Conservation (phyloP, 1,140 invertebrate genomes). For the Macrocentrus cingulum region DNA sequence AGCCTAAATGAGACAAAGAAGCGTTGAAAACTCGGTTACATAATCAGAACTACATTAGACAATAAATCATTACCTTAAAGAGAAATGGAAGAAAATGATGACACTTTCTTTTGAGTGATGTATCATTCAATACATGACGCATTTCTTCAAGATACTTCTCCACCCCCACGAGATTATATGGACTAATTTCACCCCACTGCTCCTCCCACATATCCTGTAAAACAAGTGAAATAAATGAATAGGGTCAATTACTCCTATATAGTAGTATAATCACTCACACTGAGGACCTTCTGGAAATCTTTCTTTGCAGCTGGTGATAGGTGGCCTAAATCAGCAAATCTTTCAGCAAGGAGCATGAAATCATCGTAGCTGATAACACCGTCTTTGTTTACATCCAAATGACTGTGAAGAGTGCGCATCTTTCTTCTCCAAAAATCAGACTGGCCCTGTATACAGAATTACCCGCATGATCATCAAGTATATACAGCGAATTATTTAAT, state of each 20-base stretch:
- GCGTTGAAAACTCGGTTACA: no score
- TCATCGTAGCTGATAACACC: conserved; percentile 82
- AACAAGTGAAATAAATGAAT: conserved; percentile 17
- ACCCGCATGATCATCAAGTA: no score
- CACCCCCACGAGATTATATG: conserved; percentile 77
- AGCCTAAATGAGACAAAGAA: conserved; percentile 61
- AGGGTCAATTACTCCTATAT: background rate
- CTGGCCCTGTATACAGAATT: conserved; percentile 67
- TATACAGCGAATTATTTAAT: no score
- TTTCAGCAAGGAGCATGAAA: conserved; percentile 70
- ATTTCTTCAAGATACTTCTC: conserved; percentile 80
- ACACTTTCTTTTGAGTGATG: conserved; percentile 69
- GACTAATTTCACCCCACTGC: conserved; percentile 78
- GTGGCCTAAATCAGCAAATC: conserved; percentile 74
- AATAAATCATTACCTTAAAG: conserved; percentile 68
- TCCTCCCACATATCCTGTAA: conserved; percentile 76
- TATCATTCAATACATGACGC: conserved; percentile 77
- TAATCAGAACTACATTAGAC: background rate
- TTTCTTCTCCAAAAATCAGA: conserved; percentile 87
- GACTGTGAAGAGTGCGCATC: conserved; percentile 80
- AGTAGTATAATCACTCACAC: conserved; percentile 53
- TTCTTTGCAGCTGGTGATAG: conserved; percentile 63
- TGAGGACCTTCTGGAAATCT: conserved; percentile 69
- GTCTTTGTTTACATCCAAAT: conserved; percentile 82
- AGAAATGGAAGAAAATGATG: conserved; percentile 76